Base-by-base conservation (phyloP, 2,797 vertebrate genomes). In the Spheniscus humboldti region DNA sequence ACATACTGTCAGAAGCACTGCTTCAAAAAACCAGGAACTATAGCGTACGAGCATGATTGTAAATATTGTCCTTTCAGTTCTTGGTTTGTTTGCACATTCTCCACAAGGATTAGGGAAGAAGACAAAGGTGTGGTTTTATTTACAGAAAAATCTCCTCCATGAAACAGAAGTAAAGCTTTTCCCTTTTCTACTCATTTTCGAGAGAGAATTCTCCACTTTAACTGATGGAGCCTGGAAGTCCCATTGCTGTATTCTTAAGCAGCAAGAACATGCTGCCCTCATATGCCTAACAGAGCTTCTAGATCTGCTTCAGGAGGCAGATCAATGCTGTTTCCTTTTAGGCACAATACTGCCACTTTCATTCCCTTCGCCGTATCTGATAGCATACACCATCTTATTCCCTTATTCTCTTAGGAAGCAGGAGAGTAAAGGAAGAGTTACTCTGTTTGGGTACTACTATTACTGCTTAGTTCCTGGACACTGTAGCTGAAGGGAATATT, bases 251-350 rank as follows among this genome's bases (percentile, higher is more conserved):
- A 30, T 37, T 39, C 48, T 79, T 50, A 53, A 77, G 68, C 59
- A 89, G 50, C 50, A 87, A 76, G 80, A 86, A 76, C 5, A 6
- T n/a, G 69, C 91, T 96, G 96, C 81, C 78, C 77, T 96, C 67
- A 6, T 6, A 53, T 13, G 75, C 92, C 86, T 81, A 12, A 45
- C 23, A 28, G 55, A 69, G 72, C 91, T 90, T 77, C 56, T 35
- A 60, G 76, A 39, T 56, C 60, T 85, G 48, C 72, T 81, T 69
- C 67, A 60, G 74, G 50, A 89, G 52, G 47, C 84, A 66, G 15
- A 74, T 64, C 17, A 37, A 1, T 80, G 41, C 55, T 45, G 25
- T 69, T 72, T 73, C 39, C 59, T 79, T 60, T 66, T 28, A 59
- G 53, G 84, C 52, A 67, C 22, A 73, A 7, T 35, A 71, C 37